Conservation (phyloP, 2,797 vertebrate species). For the Acropternis orthonyx region DNA sequence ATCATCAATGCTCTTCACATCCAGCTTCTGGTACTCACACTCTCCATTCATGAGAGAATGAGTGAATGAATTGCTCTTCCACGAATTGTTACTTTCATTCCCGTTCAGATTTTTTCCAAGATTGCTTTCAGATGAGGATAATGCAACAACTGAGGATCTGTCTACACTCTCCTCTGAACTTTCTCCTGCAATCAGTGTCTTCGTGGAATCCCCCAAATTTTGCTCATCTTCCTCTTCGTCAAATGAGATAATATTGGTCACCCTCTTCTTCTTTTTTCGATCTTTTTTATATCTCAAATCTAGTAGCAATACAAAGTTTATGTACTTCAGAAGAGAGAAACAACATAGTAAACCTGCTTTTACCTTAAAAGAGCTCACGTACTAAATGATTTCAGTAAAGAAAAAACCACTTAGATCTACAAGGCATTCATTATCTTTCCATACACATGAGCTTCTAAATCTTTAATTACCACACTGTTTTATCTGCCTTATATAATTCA, state of each 20-base stretch:
- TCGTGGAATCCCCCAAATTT: slow-evolving; percentile 78
- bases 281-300: slow-evolving; percentile 89
- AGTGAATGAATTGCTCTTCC: slow-evolving; percentile 62
- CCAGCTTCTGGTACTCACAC: slow-evolving; percentile 73
- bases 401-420: neutral
- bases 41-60: slow-evolving; percentile 71
- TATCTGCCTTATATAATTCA: neutral
- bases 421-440: neutral
- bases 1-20: slow-evolving; percentile 83
- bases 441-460: neutral
- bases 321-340: neutral
- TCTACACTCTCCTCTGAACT: slow-evolving; percentile 87
- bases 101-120: slow-evolving; percentile 57
- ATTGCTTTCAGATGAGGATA: slow-evolving; percentile 63
- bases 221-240: slow-evolving; percentile 90
- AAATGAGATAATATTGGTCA: slow-evolving; percentile 97
- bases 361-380: neutral
- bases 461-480: neutral
- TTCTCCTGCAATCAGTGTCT: slow-evolving; percentile 71
- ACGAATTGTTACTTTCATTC: slow-evolving; percentile 63
- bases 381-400: neutral
- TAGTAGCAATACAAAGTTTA: slow-evolving; percentile 48
- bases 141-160: slow-evolving; percentile 60
- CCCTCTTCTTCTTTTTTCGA: slow-evolving; percentile 91
- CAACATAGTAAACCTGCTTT: neutral